Evolutionary conservation across 2,888 invertebrate species (phyloP), one percentile per base, ranked within the genome.

Genomic region (Bimastos eiseni): DNA sequence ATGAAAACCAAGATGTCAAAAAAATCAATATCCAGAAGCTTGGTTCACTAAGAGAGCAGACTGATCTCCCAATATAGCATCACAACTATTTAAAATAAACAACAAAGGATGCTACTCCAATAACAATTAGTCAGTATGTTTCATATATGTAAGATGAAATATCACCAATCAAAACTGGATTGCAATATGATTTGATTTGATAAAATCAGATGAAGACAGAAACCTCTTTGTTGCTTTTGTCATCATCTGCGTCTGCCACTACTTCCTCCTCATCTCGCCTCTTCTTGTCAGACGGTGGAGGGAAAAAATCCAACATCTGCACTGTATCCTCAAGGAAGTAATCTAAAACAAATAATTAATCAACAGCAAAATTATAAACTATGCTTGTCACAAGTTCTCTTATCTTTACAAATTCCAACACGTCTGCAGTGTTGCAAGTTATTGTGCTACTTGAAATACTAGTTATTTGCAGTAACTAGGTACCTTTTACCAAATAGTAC

Each of bases 261-360:
- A 96, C 97, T 33, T 97, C 96, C 6, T 95, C 96, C 37, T 94
- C 94, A 30, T 91, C 93, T 36, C 88, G 89, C 34, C 97, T 96
- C 92, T 94, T 95, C 92, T 96, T 96, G 0, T 96, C 96, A 91
- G 97, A 97, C 0, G 96, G 96, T 0, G 97, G 96, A 0, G 98
- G 98, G 8, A 97, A 95, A 95, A 98, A 99, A 91, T 96, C 96
- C 0, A 98, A 97, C 95, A 98, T 96, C 95, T 98, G 97, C 38
- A 99, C 96, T 92, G 97, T 97, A 95, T 99, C 99, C 94, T 99
- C 99, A 90, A 99, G 95, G 95, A 98, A 99, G 94, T 97, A 98
- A 92, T 98, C 98, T 96, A 93, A 38, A 90, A 38, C 30, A 41
- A 90, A 88, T 38, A 4, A 90, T 34, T 38, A 4, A 38, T 4